Conservation (phyloP, 2,888 invertebrate genomes). For the Leptopilina drosophilae region DNA sequence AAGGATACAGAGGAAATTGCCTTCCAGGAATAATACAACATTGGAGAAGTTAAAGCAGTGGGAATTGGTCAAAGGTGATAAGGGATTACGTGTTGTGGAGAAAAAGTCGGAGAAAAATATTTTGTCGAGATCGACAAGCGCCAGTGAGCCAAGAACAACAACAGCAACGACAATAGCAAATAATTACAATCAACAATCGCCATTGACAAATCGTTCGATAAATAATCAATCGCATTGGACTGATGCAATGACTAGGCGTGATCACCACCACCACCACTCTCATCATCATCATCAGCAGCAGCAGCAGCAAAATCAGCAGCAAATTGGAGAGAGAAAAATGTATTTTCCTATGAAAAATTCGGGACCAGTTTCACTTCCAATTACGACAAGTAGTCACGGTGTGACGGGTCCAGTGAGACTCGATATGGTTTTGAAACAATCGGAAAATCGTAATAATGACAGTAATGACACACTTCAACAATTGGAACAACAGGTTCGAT, state of each 20-base stretch:
- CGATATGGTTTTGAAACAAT: slow-evolving; percentile 67
- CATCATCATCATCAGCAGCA: not conserved
- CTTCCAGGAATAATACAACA: slow-evolving; percentile 51
- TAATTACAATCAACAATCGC: slow-evolving; percentile 23
- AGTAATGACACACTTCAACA: slow-evolving; percentile 70
- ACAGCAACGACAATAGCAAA: not conserved
- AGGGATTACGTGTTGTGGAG: slow-evolving; percentile 75
- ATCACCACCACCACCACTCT: slow-evolving; percentile 3
- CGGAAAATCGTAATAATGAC: slow-evolving; percentile 50
- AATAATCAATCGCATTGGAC: slow-evolving; percentile 19
- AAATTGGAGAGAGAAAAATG: slow-evolving; percentile 25
- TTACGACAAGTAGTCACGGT: slow-evolving; percentile 43
- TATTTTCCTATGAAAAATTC: slow-evolving; percentile 21
- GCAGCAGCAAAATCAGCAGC: not conserved
- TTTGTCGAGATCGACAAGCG: slow-evolving; percentile 44
- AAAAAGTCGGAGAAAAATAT: slow-evolving; percentile 68
- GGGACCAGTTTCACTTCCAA: slow-evolving; percentile 29
- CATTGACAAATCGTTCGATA: slow-evolving; percentile 1
- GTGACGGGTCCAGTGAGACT: slow-evolving; percentile 64
- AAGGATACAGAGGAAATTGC: slow-evolving; percentile 44
- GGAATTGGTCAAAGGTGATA: slow-evolving; percentile 71
- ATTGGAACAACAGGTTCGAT: slow-evolving; percentile 73
- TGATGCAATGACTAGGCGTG: slow-evolving; percentile 28
- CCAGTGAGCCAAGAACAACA: slow-evolving; percentile 38
- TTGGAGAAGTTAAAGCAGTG: slow-evolving; percentile 69